Conservation (phyloP, 2,113 vertebrate genomes). For the Neogale vison region DNA sequence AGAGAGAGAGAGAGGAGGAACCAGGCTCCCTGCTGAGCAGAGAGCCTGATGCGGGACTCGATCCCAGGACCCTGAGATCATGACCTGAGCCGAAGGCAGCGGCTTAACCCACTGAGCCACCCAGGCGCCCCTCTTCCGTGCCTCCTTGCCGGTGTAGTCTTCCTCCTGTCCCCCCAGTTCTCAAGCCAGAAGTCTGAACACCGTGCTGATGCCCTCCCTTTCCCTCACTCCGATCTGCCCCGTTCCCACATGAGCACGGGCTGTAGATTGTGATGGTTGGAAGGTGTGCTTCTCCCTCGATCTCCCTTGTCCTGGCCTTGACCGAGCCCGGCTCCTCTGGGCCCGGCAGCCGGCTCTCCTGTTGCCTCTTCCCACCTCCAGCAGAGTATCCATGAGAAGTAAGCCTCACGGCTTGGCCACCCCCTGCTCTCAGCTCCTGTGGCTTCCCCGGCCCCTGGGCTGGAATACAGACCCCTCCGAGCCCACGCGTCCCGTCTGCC, state of each 20-base stretch:
- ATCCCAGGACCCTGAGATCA: no score
- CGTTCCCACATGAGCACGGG: no score
- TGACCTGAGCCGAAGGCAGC: no score
- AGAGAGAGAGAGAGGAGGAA: no score
- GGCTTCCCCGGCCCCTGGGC: neutral
- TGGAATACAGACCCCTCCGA: neutral
- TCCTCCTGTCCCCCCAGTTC: neutral
- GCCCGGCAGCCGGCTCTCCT: fast-evolving
- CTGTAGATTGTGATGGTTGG: fast-evolving
- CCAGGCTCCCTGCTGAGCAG: no score
- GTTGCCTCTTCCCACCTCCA: neutral
- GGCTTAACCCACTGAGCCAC: no score
- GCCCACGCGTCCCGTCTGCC: neutral
- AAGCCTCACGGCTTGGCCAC: neutral
- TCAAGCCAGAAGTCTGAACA: neutral
- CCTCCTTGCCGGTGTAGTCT: neutral
- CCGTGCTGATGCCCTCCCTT: neutral
- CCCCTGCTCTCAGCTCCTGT: neutral
- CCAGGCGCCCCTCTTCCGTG: neutral
- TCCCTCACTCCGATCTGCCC: neutral
- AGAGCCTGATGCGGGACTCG: no score
- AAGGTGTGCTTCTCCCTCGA: neutral
- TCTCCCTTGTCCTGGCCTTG: neutral
- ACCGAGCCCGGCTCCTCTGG: neutral
- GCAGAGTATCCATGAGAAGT: neutral